Evolutionary conservation across 1,140 invertebrate species (phyloP).

Genomic region (Atopsyche davidsoni): DNA sequence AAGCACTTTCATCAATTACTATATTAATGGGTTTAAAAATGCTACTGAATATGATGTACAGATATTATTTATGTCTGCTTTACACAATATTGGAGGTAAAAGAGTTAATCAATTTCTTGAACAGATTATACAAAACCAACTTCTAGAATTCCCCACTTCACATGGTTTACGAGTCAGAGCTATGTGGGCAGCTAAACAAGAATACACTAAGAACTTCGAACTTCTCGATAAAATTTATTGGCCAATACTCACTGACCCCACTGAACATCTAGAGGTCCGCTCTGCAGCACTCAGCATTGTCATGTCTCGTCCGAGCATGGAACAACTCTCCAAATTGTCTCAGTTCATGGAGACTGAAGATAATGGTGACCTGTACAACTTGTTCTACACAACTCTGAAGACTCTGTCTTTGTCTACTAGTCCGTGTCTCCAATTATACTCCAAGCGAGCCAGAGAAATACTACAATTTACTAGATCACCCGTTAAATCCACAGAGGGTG

Average conservation of each 20-base stretch:
- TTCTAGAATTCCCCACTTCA: conserved; percentile 16
- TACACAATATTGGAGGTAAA: conserved; percentile 31
- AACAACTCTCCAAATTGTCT: conserved; percentile 37
- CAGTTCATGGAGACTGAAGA: conserved; percentile 40
- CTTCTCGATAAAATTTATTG: conserved; percentile 36
- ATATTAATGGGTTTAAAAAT: conserved; percentile 29
- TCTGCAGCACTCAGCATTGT: conserved; percentile 38
- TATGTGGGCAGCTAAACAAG: conserved; percentile 33
- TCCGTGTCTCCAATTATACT: conserved; percentile 36
- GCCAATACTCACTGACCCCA: conserved; percentile 38
- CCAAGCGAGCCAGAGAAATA: conserved; percentile 20
- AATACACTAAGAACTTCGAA: conserved; percentile 29
- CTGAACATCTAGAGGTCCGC: conserved; percentile 34
- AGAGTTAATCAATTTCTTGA: conserved; percentile 28
- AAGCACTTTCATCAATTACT: conserved; percentile 18
- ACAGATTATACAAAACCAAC: conserved; percentile 26
- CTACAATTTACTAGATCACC: conserved; percentile 19
- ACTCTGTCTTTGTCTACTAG: conserved; percentile 35
- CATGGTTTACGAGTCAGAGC: conserved; percentile 36
- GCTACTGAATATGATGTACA: conserved; percentile 22
- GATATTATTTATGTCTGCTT: conserved; percentile 28
- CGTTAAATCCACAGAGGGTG: conserved; percentile 26
- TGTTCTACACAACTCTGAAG: conserved; percentile 40
- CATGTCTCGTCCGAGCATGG: conserved; percentile 35
- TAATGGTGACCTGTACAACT: conserved; percentile 41